Conservation (phyloP, 2,888 invertebrate genomes). For the Tetragonisca angustula region DNA sequence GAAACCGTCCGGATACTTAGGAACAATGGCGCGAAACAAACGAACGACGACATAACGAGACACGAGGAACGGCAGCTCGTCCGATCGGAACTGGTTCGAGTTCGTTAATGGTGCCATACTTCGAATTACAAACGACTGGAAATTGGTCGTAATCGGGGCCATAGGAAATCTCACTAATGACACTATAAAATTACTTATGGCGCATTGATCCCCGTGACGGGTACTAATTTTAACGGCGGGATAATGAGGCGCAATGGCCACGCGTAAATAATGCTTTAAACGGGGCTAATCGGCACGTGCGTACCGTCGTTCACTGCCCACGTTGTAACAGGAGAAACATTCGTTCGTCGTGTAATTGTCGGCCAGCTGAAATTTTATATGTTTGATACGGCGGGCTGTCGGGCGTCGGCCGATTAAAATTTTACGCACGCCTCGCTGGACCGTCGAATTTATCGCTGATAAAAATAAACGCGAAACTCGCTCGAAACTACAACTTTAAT, state of each 20-base stretch:
- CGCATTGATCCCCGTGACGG: constrained; percentile 57
- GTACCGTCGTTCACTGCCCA: constrained; percentile 43
- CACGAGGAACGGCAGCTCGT: too few species aligned
- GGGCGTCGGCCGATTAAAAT: background rate
- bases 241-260: constrained; percentile 73
- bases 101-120: constrained; percentile 30
- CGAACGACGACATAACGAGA: too few species aligned
- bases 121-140: constrained; percentile 66
- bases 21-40: too few species aligned
- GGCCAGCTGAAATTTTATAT: constrained; percentile 19
- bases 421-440: background rate
- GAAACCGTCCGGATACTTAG: too few species aligned
- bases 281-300: constrained; percentile 66
- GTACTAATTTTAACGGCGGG: constrained; percentile 75
- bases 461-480: background rate
- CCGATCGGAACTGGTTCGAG: background rate
- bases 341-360: constrained; percentile 6
- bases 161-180: constrained; percentile 75
- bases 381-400: background rate
- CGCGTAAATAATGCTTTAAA: constrained; percentile 67
- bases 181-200: constrained; percentile 76
- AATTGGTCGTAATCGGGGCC: constrained; percentile 74
- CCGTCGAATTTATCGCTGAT: background rate
- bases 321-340: constrained; percentile 60
- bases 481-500: background rate